Base-by-base conservation (phyloP, 1,140 invertebrate species). In the Anastrepha ludens region DNA sequence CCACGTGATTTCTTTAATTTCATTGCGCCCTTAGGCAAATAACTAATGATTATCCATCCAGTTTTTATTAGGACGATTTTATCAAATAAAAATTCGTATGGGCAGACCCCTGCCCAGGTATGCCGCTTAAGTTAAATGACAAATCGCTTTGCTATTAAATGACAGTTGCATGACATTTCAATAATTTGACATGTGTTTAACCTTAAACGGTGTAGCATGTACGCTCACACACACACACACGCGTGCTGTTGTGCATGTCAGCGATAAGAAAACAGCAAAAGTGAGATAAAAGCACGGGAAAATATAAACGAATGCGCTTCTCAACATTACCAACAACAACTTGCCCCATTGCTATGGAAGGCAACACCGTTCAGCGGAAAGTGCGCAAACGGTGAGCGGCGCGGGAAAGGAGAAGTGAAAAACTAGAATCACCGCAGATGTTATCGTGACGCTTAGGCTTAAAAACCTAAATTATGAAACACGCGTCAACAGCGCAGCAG, bases 361-460 rank as follows among this genome's bases (percentile, higher is more conserved):
- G 17, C 74, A 20, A 81, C 44, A 81, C 44, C 74, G 74, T 29
- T 29, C n/a, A 50, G 55, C 74, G 47, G 50, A 65, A 65, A 58
- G 55, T 20, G n/a, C 62, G 29, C 85, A 59, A 5, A 13, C 62
- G 13, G 9, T 44, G 85, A 9, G 47, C n/a, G 81, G 67, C 13
- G 50, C 74, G 44, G 47, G 8, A 50, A 50, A 20, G 74, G n/a
- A 17, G n/a, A 39, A 86, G 29, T n/a, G 44, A 65, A 87, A 87
- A 87, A 87, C 87, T 58, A 67, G 87, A 87, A 88, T 87, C 58
- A 86, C 89, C 90, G 91, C 91, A 92, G 91, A 92, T 92, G 91
- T 89, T 92, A 92, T 92, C 91, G 86, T 86, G 87, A 90, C 92
- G 88, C 91, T 90, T 92, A 70, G 17, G 64, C 86, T 70, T 81